Evolutionary conservation across 2,888 invertebrate genomes (phyloP), one percentile per base, ranked within the genome.

Genomic region (Melanotus villosus): DNA sequence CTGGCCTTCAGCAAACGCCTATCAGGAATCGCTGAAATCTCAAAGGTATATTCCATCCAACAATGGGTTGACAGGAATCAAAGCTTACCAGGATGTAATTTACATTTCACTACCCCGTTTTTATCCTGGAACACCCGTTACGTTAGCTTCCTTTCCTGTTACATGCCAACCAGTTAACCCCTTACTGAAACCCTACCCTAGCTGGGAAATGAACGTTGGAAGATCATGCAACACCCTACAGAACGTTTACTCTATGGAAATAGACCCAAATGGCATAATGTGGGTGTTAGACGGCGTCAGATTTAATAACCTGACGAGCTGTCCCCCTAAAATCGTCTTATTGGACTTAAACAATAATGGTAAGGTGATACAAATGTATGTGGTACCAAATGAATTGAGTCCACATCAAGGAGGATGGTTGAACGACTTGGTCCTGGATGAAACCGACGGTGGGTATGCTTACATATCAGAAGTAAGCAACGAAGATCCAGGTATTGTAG

Each of bases 401-500:
- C 85, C 87, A 2, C 82, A 84, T 0, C 85, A 87, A 26, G 87
- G 26, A 7, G 26, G 90, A 6, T 89, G 90, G 74, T 81, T 93
- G 32, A 91, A 91, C 78, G 92, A 92, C 78, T 86, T 93, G 26
- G 92, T 92, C 0, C 83, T 93, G n/a, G 92, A 92, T 77, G 89
- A 90, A 80, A 89, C 89, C 70, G 90, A 90, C 77, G 87, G 87
- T 9, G 88, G 86, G 34, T 89, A 87, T 77, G 92, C 92, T 6
- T 93, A 91, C 78, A 92, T 92, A 21, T 90, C 91, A 0, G 92
- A 92, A 80, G 89, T 88, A 77, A 89, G 90, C 77, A 86, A 85
- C 1, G 84, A 86, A 0, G 91, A 91, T 81, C 92, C 92, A 0
- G 92, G 92, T 30, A 88, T 93, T 65, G 89, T 93, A 58, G 90